phyloP scores from a whole-genome alignment of 2,113 vertebrate species.

The Gulo gulo region DNA sequence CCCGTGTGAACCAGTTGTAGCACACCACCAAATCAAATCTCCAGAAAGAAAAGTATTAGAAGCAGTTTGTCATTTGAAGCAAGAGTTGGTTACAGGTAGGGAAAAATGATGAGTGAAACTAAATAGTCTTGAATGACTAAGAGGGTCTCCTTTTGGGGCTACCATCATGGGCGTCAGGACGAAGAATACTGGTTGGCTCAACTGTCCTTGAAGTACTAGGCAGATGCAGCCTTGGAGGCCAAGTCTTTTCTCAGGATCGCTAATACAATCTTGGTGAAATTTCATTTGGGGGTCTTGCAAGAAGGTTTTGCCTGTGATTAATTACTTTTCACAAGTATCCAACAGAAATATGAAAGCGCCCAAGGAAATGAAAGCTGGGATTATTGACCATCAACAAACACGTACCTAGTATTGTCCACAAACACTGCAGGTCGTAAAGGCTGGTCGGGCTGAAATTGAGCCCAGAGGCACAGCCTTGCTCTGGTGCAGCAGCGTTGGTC shows the following conservation, averaged over 20 bases:
- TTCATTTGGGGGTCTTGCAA: not conserved
- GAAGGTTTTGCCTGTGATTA: not conserved
- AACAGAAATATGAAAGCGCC: not conserved
- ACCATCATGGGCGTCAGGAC: not conserved
- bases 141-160: not conserved
- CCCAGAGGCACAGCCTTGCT: not conserved
- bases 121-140: not conserved
- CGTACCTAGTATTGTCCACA: not conserved
- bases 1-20: not conserved
- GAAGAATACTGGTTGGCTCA: not conserved
- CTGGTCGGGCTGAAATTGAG: not conserved
- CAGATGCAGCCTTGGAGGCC: not conserved
- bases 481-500: not conserved
- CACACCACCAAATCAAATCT: not conserved
- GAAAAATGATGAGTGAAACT: not conserved
- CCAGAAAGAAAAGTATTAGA: constrained; percentile 1
- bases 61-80: not conserved
- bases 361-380: not conserved
- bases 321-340: constrained; percentile 17
- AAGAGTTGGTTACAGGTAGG: not conserved
- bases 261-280: not conserved
- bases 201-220: not conserved
- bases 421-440: not conserved
- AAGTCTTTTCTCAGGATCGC: not conserved
- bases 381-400: not conserved